phyloP scores from a whole-genome alignment of 2,888 invertebrate genomes.

The Rhyacophila evoluta region DNA sequence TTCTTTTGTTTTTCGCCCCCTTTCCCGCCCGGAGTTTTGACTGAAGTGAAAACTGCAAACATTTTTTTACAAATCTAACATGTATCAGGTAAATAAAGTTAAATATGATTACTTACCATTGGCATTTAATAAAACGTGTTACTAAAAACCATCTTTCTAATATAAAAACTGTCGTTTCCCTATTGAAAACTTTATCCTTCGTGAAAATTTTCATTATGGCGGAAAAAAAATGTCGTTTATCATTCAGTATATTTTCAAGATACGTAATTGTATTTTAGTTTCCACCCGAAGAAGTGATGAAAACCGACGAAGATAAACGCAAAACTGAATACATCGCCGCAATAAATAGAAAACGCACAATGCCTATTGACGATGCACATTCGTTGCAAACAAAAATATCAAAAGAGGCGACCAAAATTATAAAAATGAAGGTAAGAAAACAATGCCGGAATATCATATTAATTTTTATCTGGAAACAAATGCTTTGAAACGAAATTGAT shows the following conservation, averaged over 20 bases:
- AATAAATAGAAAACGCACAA: constrained; percentile 26
- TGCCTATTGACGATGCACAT: constrained; percentile 13
- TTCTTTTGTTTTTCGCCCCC: too few species aligned
- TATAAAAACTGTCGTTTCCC: too few species aligned
- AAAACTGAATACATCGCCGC: background rate
- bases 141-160: too few species aligned
- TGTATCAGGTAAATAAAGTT: background rate
- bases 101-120: background rate
- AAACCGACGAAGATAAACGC: background rate
- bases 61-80: background rate
- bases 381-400: constrained; percentile 28
- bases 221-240: too few species aligned
- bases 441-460: background rate
- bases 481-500: background rate
- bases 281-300: background rate
- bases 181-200: too few species aligned
- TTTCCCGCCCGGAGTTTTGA: too few species aligned
- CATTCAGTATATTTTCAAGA: too few species aligned
- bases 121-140: too few species aligned
- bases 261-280: background rate
- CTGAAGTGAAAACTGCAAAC: too few species aligned
- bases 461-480: background rate
- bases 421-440: constrained; percentile 35
- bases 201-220: too few species aligned
- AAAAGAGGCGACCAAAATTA: constrained; percentile 28